A percentile compares a stretch with the other conserved stretches of the same genome.
Evolutionary conservation across 2,113 vertebrate species (phyloP).

Genomic region (Dasypus novemcinctus): DNA sequence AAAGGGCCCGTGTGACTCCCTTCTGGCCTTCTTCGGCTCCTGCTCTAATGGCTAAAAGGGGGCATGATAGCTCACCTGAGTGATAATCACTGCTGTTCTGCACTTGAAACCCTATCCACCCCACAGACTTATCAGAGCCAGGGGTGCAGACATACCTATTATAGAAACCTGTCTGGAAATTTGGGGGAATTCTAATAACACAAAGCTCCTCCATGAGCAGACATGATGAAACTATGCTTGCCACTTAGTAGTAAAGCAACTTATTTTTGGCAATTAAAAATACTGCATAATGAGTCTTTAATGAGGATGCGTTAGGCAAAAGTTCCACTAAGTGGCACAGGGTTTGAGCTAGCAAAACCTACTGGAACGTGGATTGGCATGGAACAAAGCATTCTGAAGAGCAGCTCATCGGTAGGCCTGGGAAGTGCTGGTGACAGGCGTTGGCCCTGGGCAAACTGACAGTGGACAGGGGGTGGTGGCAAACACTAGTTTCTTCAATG

Average conservation of each 20-base stretch:
- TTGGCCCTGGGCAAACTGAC: neutral
- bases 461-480: neutral
- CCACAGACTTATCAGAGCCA: neutral
- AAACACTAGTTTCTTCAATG: neutral
- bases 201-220: slow-evolving; percentile 27
- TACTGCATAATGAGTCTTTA: neutral
- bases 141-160: neutral
- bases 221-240: slow-evolving; percentile 54
- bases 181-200: slow-evolving; percentile 83
- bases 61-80: slow-evolving; percentile 14
- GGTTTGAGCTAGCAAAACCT: accelerated
- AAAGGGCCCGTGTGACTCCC: neutral
- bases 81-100: neutral
- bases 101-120: slow-evolving; percentile 71
- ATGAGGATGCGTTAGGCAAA: neutral
- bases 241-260: slow-evolving; percentile 10
- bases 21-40: neutral
- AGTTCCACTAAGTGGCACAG: neutral
- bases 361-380: accelerated
- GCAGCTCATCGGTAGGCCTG: neutral
- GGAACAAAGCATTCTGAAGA: neutral
- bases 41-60: neutral
- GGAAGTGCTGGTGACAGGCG: neutral
- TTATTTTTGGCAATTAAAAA: neutral
- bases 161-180: slow-evolving; percentile 70